Conservation (phyloP, 2,797 vertebrate genomes). For the Rhinogobio ventralis region DNA sequence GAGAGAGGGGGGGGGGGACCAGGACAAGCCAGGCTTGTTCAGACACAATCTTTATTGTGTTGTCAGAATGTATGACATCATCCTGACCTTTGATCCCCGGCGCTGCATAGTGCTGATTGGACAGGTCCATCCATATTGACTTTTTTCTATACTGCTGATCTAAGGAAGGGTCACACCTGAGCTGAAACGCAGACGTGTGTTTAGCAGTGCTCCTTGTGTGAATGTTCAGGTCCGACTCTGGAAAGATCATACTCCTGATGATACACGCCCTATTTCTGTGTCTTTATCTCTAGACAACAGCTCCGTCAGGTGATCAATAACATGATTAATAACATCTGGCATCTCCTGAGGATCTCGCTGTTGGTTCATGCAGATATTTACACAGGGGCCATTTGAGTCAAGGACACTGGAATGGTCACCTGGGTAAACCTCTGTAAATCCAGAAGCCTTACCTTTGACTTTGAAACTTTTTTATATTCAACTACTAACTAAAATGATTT, state of each 20-base stretch:
- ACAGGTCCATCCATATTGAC: slow-evolving; percentile 77
- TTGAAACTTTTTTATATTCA: slow-evolving; percentile 37
- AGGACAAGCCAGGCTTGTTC: slow-evolving; percentile 51
- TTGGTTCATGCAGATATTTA: slow-evolving; percentile 56
- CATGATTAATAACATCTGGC: slow-evolving; percentile 57
- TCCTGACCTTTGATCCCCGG: slow-evolving; percentile 73
- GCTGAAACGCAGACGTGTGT: slow-evolving; percentile 45
- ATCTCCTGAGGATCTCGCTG: slow-evolving; percentile 39
- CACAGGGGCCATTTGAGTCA: slow-evolving; percentile 50
- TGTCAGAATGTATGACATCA: slow-evolving; percentile 81
- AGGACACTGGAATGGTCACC: slow-evolving; percentile 49
- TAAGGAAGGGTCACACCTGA: slow-evolving; percentile 76
- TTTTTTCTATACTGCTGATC: slow-evolving; percentile 75
- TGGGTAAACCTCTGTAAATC: slow-evolving; percentile 30
- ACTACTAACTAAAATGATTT: slow-evolving; percentile 9
- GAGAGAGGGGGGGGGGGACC: slow-evolving; percentile 34
- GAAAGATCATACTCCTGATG: slow-evolving; percentile 51
- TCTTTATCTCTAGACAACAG: slow-evolving; percentile 58
- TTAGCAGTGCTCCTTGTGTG: slow-evolving; percentile 30
- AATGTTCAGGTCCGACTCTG: not conserved
- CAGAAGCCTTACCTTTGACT: slow-evolving; percentile 51
- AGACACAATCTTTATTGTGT: slow-evolving; percentile 68
- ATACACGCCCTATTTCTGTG: not conserved
- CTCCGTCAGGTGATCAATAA: slow-evolving; percentile 57
- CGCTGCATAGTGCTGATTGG: slow-evolving; percentile 76